Evolutionary conservation across 2,888 invertebrate species (phyloP), one percentile per base, ranked within the genome.

Genomic region (Zootermopsis nevadensis): DNA sequence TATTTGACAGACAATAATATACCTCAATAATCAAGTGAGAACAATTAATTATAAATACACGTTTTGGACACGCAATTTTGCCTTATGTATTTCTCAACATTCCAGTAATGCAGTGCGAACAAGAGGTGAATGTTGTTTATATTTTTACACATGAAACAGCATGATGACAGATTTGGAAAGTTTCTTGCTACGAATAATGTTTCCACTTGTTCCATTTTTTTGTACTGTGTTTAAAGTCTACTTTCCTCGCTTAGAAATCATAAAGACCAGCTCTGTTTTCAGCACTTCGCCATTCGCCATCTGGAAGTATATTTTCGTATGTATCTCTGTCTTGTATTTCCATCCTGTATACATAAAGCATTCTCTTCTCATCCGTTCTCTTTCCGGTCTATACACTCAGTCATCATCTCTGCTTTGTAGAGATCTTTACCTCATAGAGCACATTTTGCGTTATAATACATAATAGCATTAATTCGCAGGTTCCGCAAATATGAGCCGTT

Each of bases 171-270:
- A 27, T n/a, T 27, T n/a, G n/a, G 10, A 60, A 60, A 10, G 6
- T n/a, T 60, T 60, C 19, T 48, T 38, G 38, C 19, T 60, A 4
- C n/a, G 60, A 60, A 60, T n/a, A 60, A 60, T 27, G 4, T 27
- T 60, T 60, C n/a, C 27, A 1, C 3, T 60, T 60, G 27, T 60
- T 60, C 60, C n/a, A n/a, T 27, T 27, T 60, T 53, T 60, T 60
- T 60, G 8, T 60, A 38, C 6, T n/a, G n/a, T 60, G 60, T 60
- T 60, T 60, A 60, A n/a, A 60, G 60, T 27, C 60, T n/a, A 27
- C 3, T 69, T 69, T 69, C 69, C 69, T 69, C 15, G 33, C 31
- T 33, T 69, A 22, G 69, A 69, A 69, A 69, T 69, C 69, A 33
- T 33, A 33, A 69, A 22, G 15, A 22, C 69, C 31, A 6, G 1